Evolutionary conservation across 2,888 invertebrate species (phyloP), one percentile per base, ranked within the genome.

Genomic region (Papilio protenor): DNA sequence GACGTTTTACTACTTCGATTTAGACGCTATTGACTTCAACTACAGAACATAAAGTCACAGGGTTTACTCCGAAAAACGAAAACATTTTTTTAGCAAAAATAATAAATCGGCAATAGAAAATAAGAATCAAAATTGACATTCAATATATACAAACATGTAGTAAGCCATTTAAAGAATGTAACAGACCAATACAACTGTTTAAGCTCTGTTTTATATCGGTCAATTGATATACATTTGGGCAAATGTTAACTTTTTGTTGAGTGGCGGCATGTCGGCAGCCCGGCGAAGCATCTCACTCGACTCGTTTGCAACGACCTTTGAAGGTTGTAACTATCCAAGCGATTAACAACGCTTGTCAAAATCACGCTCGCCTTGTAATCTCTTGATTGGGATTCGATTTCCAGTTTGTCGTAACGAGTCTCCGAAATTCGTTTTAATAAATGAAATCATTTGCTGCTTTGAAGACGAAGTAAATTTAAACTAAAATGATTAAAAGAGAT

Each of bases 311-410:
- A 33, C 21, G 73, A 77, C 77, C 66, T 69, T 77, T 69, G 69
- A 77, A 77, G 77, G 77, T 77, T 73, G 77, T 69, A 40, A n/a
- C 73, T 77, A 73, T 69, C 69, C n/a, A 71, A 59, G 71, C 73
- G 45, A 59, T 73, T 57, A 57, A 18, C 21, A 49, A 70, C 45
- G 70, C 49, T 70, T 70, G 49, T 70, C 70, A 49, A 70, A 70
- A 70, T 66, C 64, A 66, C 40, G 64, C 40, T 66, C 64, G 33
- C 64, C 64, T 66, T 66, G 64, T 66, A 66, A 66, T 66, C 40
- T 40, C 10, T 27, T 64, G 64, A 64, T 33, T 18, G 64, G 18
- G 64, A 40, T 40, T 64, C 33, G 64, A 64, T 64, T 40, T 40
- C 33, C 18, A 64, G 18, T 27, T 61, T 61, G 23, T 61, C 12